Conservation (phyloP, 1,140 invertebrate genomes). For the Macrostomum lignano region DNA sequence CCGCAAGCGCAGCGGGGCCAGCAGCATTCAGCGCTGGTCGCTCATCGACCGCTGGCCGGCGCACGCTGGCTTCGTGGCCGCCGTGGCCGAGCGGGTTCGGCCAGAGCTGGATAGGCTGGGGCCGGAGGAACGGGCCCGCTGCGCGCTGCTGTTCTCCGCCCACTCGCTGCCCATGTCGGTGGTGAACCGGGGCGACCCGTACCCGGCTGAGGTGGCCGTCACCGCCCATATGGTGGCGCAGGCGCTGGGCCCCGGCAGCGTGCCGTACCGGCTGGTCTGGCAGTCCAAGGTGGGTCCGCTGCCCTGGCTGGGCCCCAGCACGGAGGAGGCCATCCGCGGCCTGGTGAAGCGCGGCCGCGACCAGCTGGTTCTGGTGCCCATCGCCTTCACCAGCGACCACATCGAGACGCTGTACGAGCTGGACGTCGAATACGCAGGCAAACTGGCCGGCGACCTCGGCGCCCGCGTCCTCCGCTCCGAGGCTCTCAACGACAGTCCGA, state of each 20-base stretch:
- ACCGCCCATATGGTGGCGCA: conserved; percentile 66
- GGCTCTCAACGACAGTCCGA: conserved; percentile 2
- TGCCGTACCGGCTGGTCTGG: conserved; percentile 72
- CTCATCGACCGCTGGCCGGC: conserved; percentile 74
- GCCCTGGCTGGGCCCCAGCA: conserved; percentile 67
- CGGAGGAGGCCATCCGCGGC: conserved; percentile 61
- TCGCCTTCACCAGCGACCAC: conserved; percentile 88
- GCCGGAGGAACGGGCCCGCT: conserved; percentile 40
- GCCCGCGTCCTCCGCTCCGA: not conserved
- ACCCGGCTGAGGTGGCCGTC: conserved; percentile 62
- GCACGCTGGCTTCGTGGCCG: conserved; percentile 43
- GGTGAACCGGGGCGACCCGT: conserved; percentile 66
- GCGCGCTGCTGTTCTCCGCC: conserved; percentile 71
- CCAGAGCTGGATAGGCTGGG: conserved; percentile 50
- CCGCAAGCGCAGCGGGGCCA: conserved; percentile 35
- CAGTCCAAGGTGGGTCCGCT: conserved; percentile 85
- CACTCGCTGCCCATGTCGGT: conserved; percentile 71
- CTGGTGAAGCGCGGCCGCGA: conserved; percentile 55
- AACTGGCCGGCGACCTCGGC: not conserved
- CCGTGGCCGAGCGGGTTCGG: conserved; percentile 51
- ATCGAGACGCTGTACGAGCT: conserved; percentile 85
- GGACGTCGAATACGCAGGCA: conserved; percentile 37
- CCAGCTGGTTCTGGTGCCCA: conserved; percentile 63
- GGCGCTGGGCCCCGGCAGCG: conserved; percentile 40
- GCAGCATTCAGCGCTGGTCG: conserved; percentile 47